These are phyloP conservation scores for Caenorhabditis uteleia DNA, from an alignment of 2,888 invertebrate species.

Conservation along the genomic window DNA sequence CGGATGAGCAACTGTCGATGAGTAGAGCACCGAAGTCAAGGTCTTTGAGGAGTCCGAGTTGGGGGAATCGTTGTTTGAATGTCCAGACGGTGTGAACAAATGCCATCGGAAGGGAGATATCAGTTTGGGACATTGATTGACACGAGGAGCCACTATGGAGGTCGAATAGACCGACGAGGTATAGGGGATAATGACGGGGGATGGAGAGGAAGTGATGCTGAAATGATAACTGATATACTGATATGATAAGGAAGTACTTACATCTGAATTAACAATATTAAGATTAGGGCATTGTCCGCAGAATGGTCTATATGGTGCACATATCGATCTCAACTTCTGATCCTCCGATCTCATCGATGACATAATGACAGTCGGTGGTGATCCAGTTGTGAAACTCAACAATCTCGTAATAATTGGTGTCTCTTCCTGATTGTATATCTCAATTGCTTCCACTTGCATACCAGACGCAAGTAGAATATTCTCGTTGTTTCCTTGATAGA, in stretches of 20 bases:
- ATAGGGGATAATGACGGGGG: slow-evolving; percentile 63
- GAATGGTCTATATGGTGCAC: slow-evolving; percentile 61
- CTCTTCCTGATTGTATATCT: slow-evolving; percentile 34
- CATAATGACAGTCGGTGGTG: slow-evolving; percentile 43
- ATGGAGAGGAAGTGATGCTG: slow-evolving; percentile 62
- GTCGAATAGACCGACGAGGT: slow-evolving; percentile 62
- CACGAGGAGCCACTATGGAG: slow-evolving; percentile 60
- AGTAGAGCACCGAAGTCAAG: slow-evolving; percentile 64
- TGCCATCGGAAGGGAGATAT: slow-evolving; percentile 64
- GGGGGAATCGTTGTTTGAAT: slow-evolving; percentile 61
- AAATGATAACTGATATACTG: no score
- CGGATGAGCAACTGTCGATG: slow-evolving; percentile 62
- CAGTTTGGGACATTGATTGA: slow-evolving; percentile 53
- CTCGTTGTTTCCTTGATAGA: slow-evolving; percentile 32
- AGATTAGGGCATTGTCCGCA: slow-evolving; percentile 63
- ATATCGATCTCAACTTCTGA: slow-evolving; percentile 56
- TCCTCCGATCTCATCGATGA: slow-evolving; percentile 40
- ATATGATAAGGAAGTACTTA: slow-evolving; percentile 12
- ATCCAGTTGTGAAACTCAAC: slow-evolving; percentile 45
- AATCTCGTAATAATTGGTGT: slow-evolving; percentile 32
- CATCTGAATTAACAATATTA: slow-evolving; percentile 51
- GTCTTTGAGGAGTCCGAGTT: slow-evolving; percentile 53
- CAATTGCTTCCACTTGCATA: slow-evolving; percentile 54
- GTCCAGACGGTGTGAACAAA: slow-evolving; percentile 66
- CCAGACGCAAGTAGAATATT: slow-evolving; percentile 51